A percentile compares a stretch with the other conserved stretches of the same genome.
phyloP scores from a whole-genome alignment of 2,888 invertebrate species.

The Choreutis nemorana region DNA sequence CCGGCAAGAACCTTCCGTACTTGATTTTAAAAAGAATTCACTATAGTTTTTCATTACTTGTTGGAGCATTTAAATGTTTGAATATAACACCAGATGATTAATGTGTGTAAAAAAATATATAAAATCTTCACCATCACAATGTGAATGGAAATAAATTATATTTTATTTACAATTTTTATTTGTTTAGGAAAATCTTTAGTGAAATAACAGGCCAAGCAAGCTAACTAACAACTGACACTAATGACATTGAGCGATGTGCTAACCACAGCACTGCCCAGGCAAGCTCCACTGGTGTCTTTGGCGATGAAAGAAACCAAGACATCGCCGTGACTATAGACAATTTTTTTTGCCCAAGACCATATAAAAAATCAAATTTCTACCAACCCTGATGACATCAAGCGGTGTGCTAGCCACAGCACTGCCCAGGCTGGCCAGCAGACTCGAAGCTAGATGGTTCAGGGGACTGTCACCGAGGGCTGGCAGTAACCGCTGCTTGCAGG shows the following conservation, averaged over 20 bases:
- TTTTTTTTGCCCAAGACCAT: neutral
- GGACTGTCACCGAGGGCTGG: slow-evolving; percentile 79
- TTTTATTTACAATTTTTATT: no score
- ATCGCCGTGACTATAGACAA: neutral
- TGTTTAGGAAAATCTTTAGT: no score
- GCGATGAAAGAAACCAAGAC: neutral
- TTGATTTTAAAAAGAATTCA: no score
- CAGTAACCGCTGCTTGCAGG: slow-evolving; percentile 79
- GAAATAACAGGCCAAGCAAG: no score
- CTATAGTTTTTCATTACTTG: no score
- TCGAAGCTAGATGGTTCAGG: slow-evolving; percentile 88
- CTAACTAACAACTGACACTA: neutral
- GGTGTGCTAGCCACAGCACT: slow-evolving; percentile 95
- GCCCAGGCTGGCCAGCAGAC: slow-evolving; percentile 89
- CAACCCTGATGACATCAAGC: slow-evolving; percentile 90
- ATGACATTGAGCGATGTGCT: neutral
- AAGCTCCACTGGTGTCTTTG: neutral
- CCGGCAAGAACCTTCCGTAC: no score
- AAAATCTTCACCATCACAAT: no score
- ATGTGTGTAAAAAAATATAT: no score
- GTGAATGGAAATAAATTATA: no score
- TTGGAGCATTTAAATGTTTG: no score
- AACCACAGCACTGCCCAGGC: neutral
- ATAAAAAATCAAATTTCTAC: slow-evolving; percentile 26
- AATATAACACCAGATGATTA: no score